Evolutionary conservation across 2,797 vertebrate species (phyloP), one percentile per base, ranked within the genome.

Genomic region (Cuculus canorus): DNA sequence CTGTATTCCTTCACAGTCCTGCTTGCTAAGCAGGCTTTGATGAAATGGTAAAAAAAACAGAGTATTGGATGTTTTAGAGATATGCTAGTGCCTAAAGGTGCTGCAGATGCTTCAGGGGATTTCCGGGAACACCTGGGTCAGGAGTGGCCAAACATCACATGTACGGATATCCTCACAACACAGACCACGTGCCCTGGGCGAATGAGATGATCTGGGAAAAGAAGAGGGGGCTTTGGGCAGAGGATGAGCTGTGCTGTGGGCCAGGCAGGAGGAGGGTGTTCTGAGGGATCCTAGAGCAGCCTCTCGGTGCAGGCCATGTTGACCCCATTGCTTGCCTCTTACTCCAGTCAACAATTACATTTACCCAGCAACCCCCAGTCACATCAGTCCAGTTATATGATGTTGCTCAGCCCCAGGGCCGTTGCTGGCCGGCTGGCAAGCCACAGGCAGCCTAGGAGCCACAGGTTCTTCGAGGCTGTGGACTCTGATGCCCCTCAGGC

Each of bases 331-430:
- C 35, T 79, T 77, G 35, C 48, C 16, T 91, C 70, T 72, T 77
- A 32, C 23, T 93, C 4, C 6, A 86, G 35, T 48, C 66, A 65
- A 1, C 0, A 0, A 13, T 1, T 18, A 28, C n/a, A 7, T 70
- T 92, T 77, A 80, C 52, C 33, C 87, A 71, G 28, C 30, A 85
- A 11, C 6, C 16, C 25, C 33, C 12, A 27, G 35, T 53, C 68
- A 52, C 25, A 11, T 1, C 13, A 27, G 22, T 32, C 43, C 56
- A 24, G 28, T 63, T 77, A 11, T 14, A 4, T 7, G 82, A 43
- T 47, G 60, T 33, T 85, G 35, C 33, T 35, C 33, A 86, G 79
- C 48, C 28, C 17, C 65, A 32, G 37, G 45, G 33, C 61, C 4
- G 8, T 13, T 64, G 41, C 48, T 75, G 72, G 17, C 76, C 2